Percentiles rank a stretch among this genome's conserved stretches.
Conservation (phyloP, 2,113 vertebrate genomes). For the Thamnaconus septentrionalis region DNA sequence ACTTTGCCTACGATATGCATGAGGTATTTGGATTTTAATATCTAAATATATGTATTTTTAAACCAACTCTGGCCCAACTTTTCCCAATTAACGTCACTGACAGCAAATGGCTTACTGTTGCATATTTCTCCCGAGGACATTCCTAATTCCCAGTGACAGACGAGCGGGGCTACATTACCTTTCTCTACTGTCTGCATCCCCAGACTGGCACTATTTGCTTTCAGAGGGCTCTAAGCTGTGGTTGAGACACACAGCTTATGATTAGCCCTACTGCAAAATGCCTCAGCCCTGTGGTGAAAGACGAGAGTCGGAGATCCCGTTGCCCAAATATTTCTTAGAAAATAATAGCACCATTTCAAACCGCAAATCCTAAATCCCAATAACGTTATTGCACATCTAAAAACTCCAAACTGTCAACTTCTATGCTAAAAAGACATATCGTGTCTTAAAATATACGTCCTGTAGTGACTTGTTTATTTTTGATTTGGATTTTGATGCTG, state of each 20-base stretch:
- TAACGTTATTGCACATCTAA: conserved; percentile 29
- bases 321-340: conserved; percentile 46
- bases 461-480: too few species aligned
- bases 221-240: conserved; percentile 27
- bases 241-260: conserved; percentile 16
- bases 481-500: too few species aligned
- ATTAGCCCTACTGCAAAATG: conserved; percentile 43
- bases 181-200: conserved; percentile 3
- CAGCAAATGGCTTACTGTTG: conserved; percentile 13
- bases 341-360: conserved; percentile 39
- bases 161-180: conserved; percentile 37
- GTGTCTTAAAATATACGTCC: conserved; percentile 4
- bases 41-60: conserved; percentile 8
- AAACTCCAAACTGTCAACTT: conserved; percentile 38
- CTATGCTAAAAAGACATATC: conserved; percentile 27
- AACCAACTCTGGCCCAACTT: not conserved
- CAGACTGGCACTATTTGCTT: conserved; percentile 40
- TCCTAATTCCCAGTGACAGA: conserved; percentile 48
- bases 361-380: conserved; percentile 1
- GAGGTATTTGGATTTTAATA: conserved; percentile 67
- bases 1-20: conserved; percentile 88
- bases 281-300: conserved; percentile 52
- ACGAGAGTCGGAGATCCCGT: conserved; percentile 32
- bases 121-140: conserved; percentile 19
- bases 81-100: conserved; percentile 14